A percentile compares a stretch with the other conserved stretches of the same genome.
phyloP scores from a whole-genome alignment of 2,888 invertebrate species.

The Congeria kusceri region DNA sequence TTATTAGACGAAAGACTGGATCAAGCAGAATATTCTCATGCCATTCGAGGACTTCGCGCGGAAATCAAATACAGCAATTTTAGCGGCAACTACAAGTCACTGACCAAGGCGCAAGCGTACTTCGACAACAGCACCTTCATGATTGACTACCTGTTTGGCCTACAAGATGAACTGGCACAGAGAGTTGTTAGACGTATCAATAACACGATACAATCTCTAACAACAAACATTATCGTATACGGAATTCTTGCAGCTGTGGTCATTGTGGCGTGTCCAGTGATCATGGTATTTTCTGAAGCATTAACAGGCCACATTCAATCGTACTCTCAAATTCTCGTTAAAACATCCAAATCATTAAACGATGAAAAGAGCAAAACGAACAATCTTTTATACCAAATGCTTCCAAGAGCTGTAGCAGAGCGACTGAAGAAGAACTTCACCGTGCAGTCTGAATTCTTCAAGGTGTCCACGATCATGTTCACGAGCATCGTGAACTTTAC shows the following conservation, averaged over 20 bases:
- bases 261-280: conserved; percentile 53
- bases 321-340: conserved; percentile 71
- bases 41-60: conserved; percentile 7
- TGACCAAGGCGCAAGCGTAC: conserved; percentile 91
- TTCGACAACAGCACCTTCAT: conserved; percentile 93
- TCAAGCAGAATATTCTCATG: conserved; percentile 11
- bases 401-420: conserved; percentile 67
- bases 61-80: conserved; percentile 33
- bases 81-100: conserved; percentile 81
- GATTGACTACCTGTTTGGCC: conserved; percentile 91
- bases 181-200: conserved; percentile 60
- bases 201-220: conserved; percentile 84
- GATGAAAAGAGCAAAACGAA: conserved; percentile 65
- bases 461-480: conserved; percentile 69
- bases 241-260: conserved; percentile 40
- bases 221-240: conserved; percentile 76
- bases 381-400: conserved; percentile 70
- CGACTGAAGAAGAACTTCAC: conserved; percentile 61
- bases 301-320: conserved; percentile 66
- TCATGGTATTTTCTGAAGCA: conserved; percentile 50
- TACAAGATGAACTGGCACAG: conserved; percentile 87
- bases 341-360: conserved; percentile 66
- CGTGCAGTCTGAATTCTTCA: conserved; percentile 69
- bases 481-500: conserved; percentile 67
- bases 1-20: conserved; percentile 7